phyloP scores from a whole-genome alignment of 2,797 vertebrate species.

The Lycodopsis pacificus region DNA sequence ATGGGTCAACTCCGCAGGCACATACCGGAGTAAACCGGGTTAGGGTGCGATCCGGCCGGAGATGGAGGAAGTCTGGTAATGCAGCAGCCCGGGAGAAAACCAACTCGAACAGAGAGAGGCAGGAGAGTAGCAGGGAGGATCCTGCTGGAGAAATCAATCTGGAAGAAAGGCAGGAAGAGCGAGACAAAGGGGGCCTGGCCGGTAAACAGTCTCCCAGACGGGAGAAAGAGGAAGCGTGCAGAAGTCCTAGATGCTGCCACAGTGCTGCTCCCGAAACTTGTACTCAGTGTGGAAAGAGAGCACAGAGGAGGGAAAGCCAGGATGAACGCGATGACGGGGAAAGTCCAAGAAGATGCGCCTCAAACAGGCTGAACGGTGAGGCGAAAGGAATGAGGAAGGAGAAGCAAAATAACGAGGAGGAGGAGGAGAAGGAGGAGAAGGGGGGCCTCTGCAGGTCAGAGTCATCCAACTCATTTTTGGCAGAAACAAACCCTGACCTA shows the following conservation, averaged over 20 bases:
- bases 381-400: slow-evolving; percentile 48
- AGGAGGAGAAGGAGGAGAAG: slow-evolving; percentile 49
- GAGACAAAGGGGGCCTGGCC: slow-evolving; percentile 64
- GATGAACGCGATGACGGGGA: slow-evolving; percentile 29
- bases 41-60: slow-evolving; percentile 76
- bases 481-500: slow-evolving; percentile 40
- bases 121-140: slow-evolving; percentile 52
- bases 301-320: slow-evolving; percentile 33
- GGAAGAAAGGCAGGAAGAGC: slow-evolving; percentile 72
- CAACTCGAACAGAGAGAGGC: slow-evolving; percentile 43
- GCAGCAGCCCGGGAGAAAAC: slow-evolving; percentile 57
- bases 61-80: slow-evolving; percentile 84
- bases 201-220: slow-evolving; percentile 31
- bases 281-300: slow-evolving; percentile 35
- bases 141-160: slow-evolving; percentile 16
- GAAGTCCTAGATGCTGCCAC: slow-evolving; percentile 51
- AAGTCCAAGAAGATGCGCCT: slow-evolving; percentile 12
- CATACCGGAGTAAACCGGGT: slow-evolving; percentile 65
- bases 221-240: slow-evolving; percentile 36
- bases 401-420: slow-evolving; percentile 49
- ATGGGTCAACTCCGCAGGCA: slow-evolving; percentile 24
- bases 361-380: slow-evolving; percentile 24
- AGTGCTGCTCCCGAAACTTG: slow-evolving; percentile 44
- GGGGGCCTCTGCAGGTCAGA: slow-evolving; percentile 10
- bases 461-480: slow-evolving; percentile 14